A percentile compares a stretch with the other conserved stretches of the same genome.
Evolutionary conservation across 2,888 invertebrate species (phyloP).

Genomic region (Galerucella calmariensis): DNA sequence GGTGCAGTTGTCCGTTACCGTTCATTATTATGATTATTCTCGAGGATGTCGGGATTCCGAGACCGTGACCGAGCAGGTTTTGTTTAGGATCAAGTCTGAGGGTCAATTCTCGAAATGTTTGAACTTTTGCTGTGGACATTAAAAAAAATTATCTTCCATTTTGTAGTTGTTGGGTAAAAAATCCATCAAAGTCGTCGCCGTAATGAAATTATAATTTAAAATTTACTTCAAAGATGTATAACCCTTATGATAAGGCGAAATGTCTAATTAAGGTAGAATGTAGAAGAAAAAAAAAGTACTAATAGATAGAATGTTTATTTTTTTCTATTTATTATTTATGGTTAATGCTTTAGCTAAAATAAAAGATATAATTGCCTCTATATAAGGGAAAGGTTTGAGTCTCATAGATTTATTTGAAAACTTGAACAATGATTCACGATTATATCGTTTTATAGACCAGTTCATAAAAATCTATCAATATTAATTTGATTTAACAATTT

Average conservation of each 20-base stretch:
- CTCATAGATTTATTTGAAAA: too few species aligned
- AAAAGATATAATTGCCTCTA: too few species aligned
- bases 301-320: not conserved
- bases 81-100: constrained; percentile 32
- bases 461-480: too few species aligned
- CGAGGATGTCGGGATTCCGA: constrained; percentile 33
- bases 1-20: constrained; percentile 23
- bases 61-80: constrained; percentile 34
- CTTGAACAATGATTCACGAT: not conserved
- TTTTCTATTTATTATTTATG: too few species aligned
- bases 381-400: too few species aligned
- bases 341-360: too few species aligned
- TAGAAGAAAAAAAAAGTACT: not conserved
- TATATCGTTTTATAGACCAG: too few species aligned
- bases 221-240: not conserved
- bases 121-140: constrained; percentile 1
- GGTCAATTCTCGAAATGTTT: constrained; percentile 32
- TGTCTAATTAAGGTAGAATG: not conserved
- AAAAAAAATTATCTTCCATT: constrained; percentile 8
- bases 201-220: not conserved
- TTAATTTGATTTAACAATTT: too few species aligned
- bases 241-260: not conserved
- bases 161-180: not conserved
- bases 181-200: constrained; percentile 8
- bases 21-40: constrained; percentile 19